phyloP scores from a whole-genome alignment of 2,888 invertebrate species.

The Empis livida region DNA sequence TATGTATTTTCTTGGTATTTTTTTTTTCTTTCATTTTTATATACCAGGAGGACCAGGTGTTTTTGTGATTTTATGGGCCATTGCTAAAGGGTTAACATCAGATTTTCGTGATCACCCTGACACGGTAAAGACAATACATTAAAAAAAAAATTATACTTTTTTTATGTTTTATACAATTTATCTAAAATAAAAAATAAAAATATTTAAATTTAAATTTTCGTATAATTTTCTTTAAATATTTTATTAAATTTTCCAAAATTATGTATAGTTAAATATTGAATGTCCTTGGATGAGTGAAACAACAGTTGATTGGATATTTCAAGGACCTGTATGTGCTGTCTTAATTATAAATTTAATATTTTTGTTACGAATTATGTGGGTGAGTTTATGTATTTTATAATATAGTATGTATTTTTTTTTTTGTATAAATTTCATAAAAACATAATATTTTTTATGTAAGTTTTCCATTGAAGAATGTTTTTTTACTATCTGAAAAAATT shows the following conservation, averaged over 20 bases:
- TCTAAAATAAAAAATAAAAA: neutral
- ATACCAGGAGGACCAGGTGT: conserved; percentile 11
- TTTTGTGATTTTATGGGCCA: conserved; percentile 12
- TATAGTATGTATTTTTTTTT: too few species aligned
- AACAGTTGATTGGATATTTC: conserved; percentile 77
- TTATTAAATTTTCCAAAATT: neutral
- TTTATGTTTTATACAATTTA: neutral
- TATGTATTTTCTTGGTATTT: neutral
- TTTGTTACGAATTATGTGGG: conserved; percentile 79
- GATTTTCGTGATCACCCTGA: neutral
- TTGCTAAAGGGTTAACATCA: conserved; percentile 7
- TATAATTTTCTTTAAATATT: too few species aligned
- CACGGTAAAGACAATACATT: neutral
- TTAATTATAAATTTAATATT: conserved; percentile 72
- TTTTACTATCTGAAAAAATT: too few species aligned
- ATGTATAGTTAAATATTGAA: conserved; percentile 38
- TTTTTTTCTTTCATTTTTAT: neutral
- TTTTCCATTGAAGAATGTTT: too few species aligned
- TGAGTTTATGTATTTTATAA: conserved; percentile 35
- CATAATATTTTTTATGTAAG: too few species aligned
- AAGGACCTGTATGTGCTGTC: conserved; percentile 69
- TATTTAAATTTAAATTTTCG: neutral
- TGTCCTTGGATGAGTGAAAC: conserved; percentile 74
- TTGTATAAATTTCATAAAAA: too few species aligned
- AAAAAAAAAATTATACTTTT: too few species aligned